Evolutionary conservation across 2,797 vertebrate species (phyloP).

Genomic region (Lagocephalus sceleratus): DNA sequence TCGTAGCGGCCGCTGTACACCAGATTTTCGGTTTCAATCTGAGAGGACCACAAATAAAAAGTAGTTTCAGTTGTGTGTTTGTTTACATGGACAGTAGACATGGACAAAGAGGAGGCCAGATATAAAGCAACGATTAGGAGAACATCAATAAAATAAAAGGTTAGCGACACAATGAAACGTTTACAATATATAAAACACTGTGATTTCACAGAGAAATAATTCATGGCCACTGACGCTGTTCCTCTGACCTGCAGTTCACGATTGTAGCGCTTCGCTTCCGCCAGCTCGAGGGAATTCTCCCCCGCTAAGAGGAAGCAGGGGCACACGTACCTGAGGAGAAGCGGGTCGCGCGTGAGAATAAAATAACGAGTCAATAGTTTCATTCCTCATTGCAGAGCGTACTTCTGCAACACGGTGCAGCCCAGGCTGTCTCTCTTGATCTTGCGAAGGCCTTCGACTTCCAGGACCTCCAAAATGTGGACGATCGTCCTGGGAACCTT

Average conservation of each 20-base stretch:
- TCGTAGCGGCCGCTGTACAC: constrained; percentile 72
- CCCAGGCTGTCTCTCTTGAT: constrained; percentile 69
- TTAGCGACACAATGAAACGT: no score
- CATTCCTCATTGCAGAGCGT: constrained; percentile 36
- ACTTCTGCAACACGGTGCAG: constrained; percentile 76
- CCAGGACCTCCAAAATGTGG: constrained; percentile 83
- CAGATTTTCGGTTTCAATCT: constrained; percentile 70
- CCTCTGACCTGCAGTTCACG: constrained; percentile 84
- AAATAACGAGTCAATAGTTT: neutral
- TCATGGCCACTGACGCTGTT: neutral
- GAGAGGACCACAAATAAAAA: constrained; percentile 1
- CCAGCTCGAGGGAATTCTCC: constrained; percentile 77
- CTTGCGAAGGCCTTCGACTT: constrained; percentile 79
- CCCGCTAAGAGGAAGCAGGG: constrained; percentile 77
- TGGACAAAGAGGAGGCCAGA: neutral
- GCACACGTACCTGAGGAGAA: constrained; percentile 75
- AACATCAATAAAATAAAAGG: no score
- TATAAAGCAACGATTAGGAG: no score
- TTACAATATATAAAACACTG: no score
- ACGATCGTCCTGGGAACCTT: constrained; percentile 88
- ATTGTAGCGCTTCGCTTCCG: constrained; percentile 83
- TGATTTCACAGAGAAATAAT: neutral
- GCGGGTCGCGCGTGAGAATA: neutral
- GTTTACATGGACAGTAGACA: neutral
- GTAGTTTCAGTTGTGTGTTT: neutral